A percentile compares a stretch with the other conserved stretches of the same genome.
Conservation (phyloP, 2,113 vertebrate species). For the human region DNA sequence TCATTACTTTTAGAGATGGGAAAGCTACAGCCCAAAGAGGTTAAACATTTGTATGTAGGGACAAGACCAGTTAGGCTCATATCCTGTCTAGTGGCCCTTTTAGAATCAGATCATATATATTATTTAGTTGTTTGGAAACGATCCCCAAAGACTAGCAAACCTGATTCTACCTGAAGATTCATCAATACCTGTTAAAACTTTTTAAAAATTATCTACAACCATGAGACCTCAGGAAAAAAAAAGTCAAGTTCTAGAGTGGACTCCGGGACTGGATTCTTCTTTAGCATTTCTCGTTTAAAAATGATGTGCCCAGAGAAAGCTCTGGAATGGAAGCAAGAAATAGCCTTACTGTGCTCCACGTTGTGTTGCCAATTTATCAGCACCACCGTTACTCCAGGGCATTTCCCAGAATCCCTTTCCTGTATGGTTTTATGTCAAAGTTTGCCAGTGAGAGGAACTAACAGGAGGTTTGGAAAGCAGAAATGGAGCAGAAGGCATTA, state of each 20-base stretch:
- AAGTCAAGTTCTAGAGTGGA: background rate
- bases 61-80: background rate
- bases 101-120: background rate
- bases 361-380: background rate
- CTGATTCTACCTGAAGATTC: background rate
- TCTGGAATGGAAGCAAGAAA: background rate
- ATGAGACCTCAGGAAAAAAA: background rate
- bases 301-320: background rate
- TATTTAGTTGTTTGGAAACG: background rate
- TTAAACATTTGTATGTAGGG: background rate
- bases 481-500: background rate
- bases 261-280: background rate
- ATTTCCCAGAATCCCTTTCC: background rate
- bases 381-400: background rate
- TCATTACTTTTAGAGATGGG: background rate
- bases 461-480: background rate
- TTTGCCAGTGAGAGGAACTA: background rate
- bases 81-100: background rate
- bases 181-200: background rate
- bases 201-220: background rate
- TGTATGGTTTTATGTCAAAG: background rate
- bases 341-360: background rate
- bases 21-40: background rate
- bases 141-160: slow-evolving; percentile 1
- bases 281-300: background rate